phyloP scores from a whole-genome alignment of 92 coral and sea anemone species.

The Porites rus region DNA sequence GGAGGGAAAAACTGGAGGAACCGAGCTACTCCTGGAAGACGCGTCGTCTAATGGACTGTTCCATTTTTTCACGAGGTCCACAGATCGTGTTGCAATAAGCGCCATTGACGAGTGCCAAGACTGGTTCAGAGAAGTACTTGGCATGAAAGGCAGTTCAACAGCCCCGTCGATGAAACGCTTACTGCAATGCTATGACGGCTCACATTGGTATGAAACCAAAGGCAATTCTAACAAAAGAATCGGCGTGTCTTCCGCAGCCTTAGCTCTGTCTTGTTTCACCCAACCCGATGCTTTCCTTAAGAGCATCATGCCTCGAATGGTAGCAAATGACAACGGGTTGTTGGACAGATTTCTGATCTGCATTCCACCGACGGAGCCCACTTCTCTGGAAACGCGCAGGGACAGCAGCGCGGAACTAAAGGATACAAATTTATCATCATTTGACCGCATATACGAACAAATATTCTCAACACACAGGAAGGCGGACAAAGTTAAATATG shows the following conservation, averaged over 20 bases:
- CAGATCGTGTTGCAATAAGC: constrained; percentile 7
- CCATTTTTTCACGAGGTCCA: constrained; percentile 1
- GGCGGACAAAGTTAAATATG: constrained; percentile 15
- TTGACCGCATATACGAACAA: constrained; percentile 22
- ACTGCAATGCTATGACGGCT: constrained; percentile 40
- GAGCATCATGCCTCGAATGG: constrained; percentile 25
- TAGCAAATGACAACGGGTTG: constrained; percentile 24
- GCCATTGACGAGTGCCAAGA: constrained; percentile 43
- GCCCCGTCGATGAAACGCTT: constrained; percentile 47
- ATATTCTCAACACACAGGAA: constrained; percentile 7
- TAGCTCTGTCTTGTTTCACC: constrained; percentile 34
- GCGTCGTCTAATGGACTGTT: constrained; percentile 33
- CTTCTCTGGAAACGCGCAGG: background rate
- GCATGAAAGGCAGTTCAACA: constrained; percentile 1
- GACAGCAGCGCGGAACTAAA: constrained; percentile 7
- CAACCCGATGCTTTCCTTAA: constrained; percentile 25
- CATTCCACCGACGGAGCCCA: constrained; percentile 8
- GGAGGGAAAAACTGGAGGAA: constrained; percentile 26
- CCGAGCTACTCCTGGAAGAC: constrained; percentile 29
- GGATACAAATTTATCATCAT: constrained; percentile 1
- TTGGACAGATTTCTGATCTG: constrained; percentile 35
- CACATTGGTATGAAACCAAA: constrained; percentile 30
- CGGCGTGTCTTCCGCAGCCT: constrained; percentile 30
- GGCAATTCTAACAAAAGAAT: constrained; percentile 21
- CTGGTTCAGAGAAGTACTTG: constrained; percentile 37